A percentile compares a stretch with the other conserved stretches of the same genome.
phyloP scores from a whole-genome alignment of 2,888 invertebrate species.

The Carterocephalus palaemon region DNA sequence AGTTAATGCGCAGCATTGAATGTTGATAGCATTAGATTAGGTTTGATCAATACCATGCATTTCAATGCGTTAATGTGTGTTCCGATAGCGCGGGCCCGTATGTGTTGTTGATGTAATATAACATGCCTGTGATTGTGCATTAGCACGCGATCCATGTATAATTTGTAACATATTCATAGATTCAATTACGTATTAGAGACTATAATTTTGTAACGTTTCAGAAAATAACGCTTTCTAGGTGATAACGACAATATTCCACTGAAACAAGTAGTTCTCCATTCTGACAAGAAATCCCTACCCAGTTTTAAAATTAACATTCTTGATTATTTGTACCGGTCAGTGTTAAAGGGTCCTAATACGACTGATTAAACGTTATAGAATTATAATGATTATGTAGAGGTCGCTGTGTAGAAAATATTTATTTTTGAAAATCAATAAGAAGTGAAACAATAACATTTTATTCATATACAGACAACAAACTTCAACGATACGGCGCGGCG shows the following conservation, averaged over 20 bases:
- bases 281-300: too few species aligned
- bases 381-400: too few species aligned
- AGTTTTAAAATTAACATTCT: too few species aligned
- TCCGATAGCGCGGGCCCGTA: slow-evolving; percentile 13
- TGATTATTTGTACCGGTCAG: too few species aligned
- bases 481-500: slow-evolving; percentile 10
- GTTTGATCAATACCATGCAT: slow-evolving; percentile 24
- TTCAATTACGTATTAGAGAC: too few species aligned
- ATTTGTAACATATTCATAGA: too few species aligned
- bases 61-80: slow-evolving; percentile 20
- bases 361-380: slow-evolving; percentile 7
- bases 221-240: too few species aligned
- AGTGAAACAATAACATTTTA: slow-evolving; percentile 17
- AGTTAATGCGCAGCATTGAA: slow-evolving; percentile 14
- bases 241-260: too few species aligned
- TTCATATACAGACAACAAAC: slow-evolving; percentile 22
- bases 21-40: slow-evolving; percentile 24
- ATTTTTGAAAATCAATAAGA: neutral
- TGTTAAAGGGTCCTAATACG: too few species aligned
- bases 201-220: too few species aligned
- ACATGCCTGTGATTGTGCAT: slow-evolving; percentile 3
- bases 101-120: slow-evolving; percentile 11
- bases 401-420: too few species aligned
- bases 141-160: slow-evolving; percentile 17
- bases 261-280: too few species aligned